phyloP scores from a whole-genome alignment of 2,797 vertebrate species.

The Hybognathus amarus region DNA sequence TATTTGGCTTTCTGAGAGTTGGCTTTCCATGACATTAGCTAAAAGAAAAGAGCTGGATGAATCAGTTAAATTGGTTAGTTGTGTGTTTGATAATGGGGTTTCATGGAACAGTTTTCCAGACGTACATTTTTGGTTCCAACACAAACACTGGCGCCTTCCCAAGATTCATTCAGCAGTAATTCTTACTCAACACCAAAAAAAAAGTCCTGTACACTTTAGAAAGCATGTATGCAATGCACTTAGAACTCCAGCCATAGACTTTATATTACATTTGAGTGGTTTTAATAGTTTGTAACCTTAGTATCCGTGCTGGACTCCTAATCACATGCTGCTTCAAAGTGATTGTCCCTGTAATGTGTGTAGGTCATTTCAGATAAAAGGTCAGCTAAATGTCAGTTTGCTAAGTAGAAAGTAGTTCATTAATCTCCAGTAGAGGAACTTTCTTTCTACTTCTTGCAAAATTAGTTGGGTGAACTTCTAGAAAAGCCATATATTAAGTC shows the following conservation, averaged over 20 bases:
- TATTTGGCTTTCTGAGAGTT: not conserved
- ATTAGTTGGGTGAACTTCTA: not conserved
- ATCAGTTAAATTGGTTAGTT: not conserved
- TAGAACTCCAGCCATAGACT: not conserved
- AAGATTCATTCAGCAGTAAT: slow-evolving; percentile 14
- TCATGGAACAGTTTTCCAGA: not conserved
- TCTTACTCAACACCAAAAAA: not conserved
- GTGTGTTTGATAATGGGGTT: not conserved
- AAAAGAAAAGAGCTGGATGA: not conserved
- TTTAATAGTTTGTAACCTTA: not conserved
- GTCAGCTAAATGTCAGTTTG: not conserved
- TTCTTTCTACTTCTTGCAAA: not conserved
- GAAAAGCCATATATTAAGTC: not conserved
- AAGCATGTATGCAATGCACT: not conserved
- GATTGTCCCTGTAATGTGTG: not conserved
- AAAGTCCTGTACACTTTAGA: not conserved
- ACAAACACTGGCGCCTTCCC: not conserved
- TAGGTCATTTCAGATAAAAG: not conserved
- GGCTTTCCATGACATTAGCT: not conserved
- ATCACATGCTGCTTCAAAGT: not conserved
- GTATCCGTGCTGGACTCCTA: not conserved
- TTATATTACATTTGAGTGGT: not conserved
- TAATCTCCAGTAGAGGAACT: not conserved
- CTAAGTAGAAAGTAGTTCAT: not conserved
- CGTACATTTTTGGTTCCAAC: not conserved